Evolutionary conservation across 2,113 vertebrate genomes (phyloP).

Genomic region (Neofelis nebulosa): DNA sequence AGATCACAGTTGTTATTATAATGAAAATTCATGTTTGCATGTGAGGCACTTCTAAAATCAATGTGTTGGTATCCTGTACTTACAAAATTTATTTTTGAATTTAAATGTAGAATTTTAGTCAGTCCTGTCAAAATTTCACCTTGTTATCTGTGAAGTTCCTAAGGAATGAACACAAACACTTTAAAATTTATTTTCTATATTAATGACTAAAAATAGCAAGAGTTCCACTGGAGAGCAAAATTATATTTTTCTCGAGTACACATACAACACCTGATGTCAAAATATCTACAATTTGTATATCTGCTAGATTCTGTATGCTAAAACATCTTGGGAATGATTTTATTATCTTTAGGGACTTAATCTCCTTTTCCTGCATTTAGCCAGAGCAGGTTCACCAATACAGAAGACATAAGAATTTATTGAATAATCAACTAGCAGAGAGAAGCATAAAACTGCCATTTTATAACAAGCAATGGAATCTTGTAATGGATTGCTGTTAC

Average conservation of each 20-base stretch:
- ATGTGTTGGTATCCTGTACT: background rate
- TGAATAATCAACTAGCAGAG: background rate
- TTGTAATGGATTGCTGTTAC: background rate
- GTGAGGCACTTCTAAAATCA: background rate
- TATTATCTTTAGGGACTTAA: constrained; percentile 4
- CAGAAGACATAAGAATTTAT: background rate
- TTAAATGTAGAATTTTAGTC: background rate
- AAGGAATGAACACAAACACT: background rate
- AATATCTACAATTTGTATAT: background rate
- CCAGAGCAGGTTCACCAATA: background rate
- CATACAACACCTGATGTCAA: background rate
- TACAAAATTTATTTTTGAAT: background rate
- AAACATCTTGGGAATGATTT: constrained; percentile 40
- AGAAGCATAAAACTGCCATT: background rate
- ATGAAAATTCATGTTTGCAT: background rate
- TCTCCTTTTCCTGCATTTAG: background rate
- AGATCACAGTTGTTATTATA: background rate
- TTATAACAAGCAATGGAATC: background rate
- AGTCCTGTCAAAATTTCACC: background rate
- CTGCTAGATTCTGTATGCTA: background rate
- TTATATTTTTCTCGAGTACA: background rate
- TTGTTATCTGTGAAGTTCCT: background rate
- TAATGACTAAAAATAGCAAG: background rate
- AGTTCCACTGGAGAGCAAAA: background rate
- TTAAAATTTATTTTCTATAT: background rate